A percentile compares a stretch with the other conserved stretches of the same genome.
Evolutionary conservation across 2,113 vertebrate species (phyloP).

Genomic region (Orthonyx spaldingii): DNA sequence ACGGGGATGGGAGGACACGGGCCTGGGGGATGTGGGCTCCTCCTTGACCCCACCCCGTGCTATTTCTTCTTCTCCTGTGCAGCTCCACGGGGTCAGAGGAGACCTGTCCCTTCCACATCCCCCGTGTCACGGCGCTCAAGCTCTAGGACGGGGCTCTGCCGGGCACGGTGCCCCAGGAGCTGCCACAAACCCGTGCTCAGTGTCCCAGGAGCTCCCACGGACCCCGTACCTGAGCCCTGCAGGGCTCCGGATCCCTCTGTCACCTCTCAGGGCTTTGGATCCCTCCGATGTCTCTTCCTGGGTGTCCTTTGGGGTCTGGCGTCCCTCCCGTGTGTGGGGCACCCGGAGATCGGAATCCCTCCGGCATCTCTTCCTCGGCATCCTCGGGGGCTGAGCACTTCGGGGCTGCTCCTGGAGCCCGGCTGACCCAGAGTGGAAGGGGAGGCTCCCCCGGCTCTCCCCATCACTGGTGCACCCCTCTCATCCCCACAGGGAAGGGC

Average conservation of each 20-base stretch:
- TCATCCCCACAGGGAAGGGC: not conserved
- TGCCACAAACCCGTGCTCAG: not conserved
- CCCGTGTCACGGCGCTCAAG: slow-evolving; percentile 72
- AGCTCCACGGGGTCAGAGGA: slow-evolving; percentile 76
- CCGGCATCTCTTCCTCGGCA: fast-evolving
- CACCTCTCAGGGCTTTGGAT: not conserved
- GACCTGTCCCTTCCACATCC: slow-evolving; percentile 77
- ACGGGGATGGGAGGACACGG: not conserved
- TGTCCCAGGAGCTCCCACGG: not conserved
- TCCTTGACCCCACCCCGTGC: not conserved
- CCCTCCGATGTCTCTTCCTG: not conserved
- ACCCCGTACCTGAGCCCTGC: fast-evolving
- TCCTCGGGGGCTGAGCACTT: not conserved
- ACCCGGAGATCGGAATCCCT: not conserved
- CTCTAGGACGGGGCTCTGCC: not conserved
- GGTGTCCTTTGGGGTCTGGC: not conserved
- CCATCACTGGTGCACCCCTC: fast-evolving
- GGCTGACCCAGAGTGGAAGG: not conserved
- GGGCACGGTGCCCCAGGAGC: fast-evolving
- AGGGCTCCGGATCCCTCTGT: not conserved
- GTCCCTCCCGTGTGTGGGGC: fast-evolving
- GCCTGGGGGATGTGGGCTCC: not conserved
- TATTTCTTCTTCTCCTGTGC: not conserved
- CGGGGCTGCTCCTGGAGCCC: fast-evolving
- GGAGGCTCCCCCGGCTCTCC: not conserved